Conservation (phyloP, 2,888 invertebrate species). For the Lepas anatifera region DNA sequence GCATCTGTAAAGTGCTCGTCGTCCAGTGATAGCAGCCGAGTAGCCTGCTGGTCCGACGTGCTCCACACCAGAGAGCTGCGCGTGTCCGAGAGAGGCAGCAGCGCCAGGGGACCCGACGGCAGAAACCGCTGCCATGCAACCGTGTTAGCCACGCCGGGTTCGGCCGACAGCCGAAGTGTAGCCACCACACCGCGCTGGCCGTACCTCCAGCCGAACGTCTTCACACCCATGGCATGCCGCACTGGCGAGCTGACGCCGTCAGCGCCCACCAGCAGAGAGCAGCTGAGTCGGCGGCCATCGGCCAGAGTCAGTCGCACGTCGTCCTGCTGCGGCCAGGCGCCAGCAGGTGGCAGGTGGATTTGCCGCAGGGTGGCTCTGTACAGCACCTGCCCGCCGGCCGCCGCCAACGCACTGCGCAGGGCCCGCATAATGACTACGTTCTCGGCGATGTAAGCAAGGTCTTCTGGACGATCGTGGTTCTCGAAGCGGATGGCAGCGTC, state of each 20-base stretch:
- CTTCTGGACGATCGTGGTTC: slow-evolving; percentile 52
- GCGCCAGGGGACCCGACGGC: slow-evolving; percentile 80
- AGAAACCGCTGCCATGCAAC: slow-evolving; percentile 95
- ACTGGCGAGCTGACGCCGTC: slow-evolving; percentile 88
- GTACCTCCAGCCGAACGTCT: slow-evolving; percentile 71
- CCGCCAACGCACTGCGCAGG: slow-evolving; percentile 48
- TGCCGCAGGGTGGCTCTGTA: background rate
- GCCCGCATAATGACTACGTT: slow-evolving; percentile 75
- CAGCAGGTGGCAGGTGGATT: slow-evolving; percentile 13
- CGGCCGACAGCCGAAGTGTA: slow-evolving; percentile 64
- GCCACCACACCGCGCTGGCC: slow-evolving; percentile 87
- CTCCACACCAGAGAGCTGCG: slow-evolving; percentile 92
- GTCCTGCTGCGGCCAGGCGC: slow-evolving; percentile 27
- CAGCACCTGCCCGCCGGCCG: slow-evolving; percentile 24
- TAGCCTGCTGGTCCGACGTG: slow-evolving; percentile 59
- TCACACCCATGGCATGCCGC: slow-evolving; percentile 63
- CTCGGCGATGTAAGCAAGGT: slow-evolving; percentile 85
- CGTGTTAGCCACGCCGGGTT: slow-evolving; percentile 58
- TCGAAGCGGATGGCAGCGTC: slow-evolving; percentile 79
- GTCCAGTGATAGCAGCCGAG: slow-evolving; percentile 52
- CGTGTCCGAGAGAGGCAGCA: slow-evolving; percentile 67
- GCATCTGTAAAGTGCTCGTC: slow-evolving; percentile 75
- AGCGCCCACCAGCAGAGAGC: slow-evolving; percentile 63
- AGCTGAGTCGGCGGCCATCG: background rate
- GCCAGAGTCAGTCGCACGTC: background rate